Base-by-base conservation (phyloP, 2,797 vertebrate genomes). In the Cynodonichthys magdalenae region DNA sequence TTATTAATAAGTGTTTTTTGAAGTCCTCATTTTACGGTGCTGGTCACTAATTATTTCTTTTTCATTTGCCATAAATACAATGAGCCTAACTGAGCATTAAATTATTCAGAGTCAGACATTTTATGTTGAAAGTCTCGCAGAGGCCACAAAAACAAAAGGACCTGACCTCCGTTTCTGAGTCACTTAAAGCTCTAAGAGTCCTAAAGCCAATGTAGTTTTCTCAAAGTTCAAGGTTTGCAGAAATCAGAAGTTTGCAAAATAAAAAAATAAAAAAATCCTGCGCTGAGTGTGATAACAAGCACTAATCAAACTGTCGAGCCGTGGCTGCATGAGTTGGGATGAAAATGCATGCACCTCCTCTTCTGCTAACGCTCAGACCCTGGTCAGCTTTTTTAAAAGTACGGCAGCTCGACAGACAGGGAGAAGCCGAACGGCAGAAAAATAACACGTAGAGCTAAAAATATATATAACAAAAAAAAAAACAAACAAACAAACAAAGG, bases 1-100 rank as follows among this genome's bases (percentile, higher is more conserved):
- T 8, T 18, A 46, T 19, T 46, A 45, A 59, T 48, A 42, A 61
- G 67, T 60, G 44, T 1, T 74, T 69, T 55, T 36, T 50, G 73
- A 45, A 67, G 71, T 86, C 78, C 67, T 81, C 75, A 63, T 81
- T 90, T 89, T 80, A 83, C 55, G 69, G 51, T 53, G 57, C 68
- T 80, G 58, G 4, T 41, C 42, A 44, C 80, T 82, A 80, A 87
- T 86, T 79, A 77, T 87, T 81, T 83, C 74, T 88, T 83, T 48
- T 83, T 88, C 74, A 80, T 80, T 78, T 81, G 79, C 79, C 72
- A 79, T 84, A 81, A 90, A 89, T 84, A 75, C 81, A 87, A 82
- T 84, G 60, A 70, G 83, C 84, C 82, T 86, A 90, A 87, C 83
- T 82, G 84, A 82, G 87, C 79, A 66, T 88, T 85, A 83, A 82